Conservation (phyloP, 1,140 invertebrate species). For the Monochamus saltuarius region DNA sequence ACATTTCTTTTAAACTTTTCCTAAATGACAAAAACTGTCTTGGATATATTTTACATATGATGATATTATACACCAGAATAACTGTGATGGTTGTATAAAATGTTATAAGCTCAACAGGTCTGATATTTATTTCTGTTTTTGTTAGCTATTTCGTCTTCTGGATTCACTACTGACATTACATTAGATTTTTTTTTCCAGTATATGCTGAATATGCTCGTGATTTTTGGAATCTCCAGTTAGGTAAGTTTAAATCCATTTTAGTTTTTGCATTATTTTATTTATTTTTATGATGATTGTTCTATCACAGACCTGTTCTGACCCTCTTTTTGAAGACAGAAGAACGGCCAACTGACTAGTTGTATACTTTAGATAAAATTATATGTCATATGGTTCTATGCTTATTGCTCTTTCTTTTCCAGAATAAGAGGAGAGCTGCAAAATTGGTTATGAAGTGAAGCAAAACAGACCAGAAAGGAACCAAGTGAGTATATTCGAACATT, state of each 20-base stretch:
- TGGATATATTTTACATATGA: slow-evolving; percentile 15
- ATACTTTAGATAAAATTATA: neutral
- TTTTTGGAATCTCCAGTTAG: slow-evolving; percentile 6
- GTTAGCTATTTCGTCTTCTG: neutral
- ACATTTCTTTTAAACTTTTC: no score
- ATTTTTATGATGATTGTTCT: slow-evolving; percentile 14
- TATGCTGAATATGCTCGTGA: slow-evolving; percentile 6
- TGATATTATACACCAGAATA: slow-evolving; percentile 25
- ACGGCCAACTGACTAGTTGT: slow-evolving; percentile 19
- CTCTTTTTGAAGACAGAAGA: neutral
- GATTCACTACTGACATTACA: neutral
- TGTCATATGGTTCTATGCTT: no score
- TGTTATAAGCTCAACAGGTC: slow-evolving; percentile 38
- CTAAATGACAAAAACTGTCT: no score
- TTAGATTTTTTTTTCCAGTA: neutral
- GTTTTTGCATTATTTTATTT: neutral
- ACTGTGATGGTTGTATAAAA: slow-evolving; percentile 22
- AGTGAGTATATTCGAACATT: no score
- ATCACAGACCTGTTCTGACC: slow-evolving; percentile 28
- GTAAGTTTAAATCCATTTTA: slow-evolving; percentile 3
- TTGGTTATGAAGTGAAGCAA: no score
- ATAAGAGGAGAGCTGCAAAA: no score
- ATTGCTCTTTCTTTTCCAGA: no score
- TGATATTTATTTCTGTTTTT: slow-evolving; percentile 25
- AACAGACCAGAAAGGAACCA: no score